phyloP scores from a whole-genome alignment of 2,888 invertebrate genomes.

The Dione vanillae region DNA sequence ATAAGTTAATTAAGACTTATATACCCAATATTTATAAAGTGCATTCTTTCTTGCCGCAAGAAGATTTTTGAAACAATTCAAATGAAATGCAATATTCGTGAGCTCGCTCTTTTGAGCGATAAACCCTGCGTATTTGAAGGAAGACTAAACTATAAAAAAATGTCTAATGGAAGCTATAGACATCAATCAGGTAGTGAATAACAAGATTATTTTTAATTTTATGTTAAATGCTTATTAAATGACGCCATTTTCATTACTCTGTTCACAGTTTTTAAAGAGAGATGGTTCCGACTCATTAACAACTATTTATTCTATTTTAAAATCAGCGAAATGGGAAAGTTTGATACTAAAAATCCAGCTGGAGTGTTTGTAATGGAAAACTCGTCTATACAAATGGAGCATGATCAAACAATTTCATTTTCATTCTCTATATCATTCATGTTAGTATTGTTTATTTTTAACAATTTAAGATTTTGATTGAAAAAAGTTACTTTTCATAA shows the following conservation, averaged over 20 bases:
- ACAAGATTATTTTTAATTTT: not conserved
- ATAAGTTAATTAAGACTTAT: not conserved
- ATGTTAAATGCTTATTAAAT: not conserved
- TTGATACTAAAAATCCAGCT: slow-evolving; percentile 86
- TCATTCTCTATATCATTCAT: slow-evolving; percentile 90
- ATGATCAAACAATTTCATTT: slow-evolving; percentile 87
- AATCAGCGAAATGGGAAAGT: slow-evolving; percentile 86
- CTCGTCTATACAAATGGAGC: slow-evolving; percentile 87
- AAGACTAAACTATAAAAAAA: slow-evolving; percentile 88
- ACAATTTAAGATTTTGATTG: not conserved
- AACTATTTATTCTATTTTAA: slow-evolving; percentile 92
- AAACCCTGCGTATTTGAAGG: slow-evolving; percentile 87
- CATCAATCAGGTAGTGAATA: slow-evolving; percentile 70
- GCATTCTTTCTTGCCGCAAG: not conserved
- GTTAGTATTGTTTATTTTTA: slow-evolving; percentile 61
- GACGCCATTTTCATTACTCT: not conserved
- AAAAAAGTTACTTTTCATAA: slow-evolving; percentile 5
- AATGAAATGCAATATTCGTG: slow-evolving; percentile 90
- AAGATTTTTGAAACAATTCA: slow-evolving; percentile 7
- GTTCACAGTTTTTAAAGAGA: slow-evolving; percentile 88
- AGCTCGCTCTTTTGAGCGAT: slow-evolving; percentile 86
- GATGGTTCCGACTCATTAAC: slow-evolving; percentile 90
- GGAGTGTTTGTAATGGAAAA: slow-evolving; percentile 91
- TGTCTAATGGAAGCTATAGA: slow-evolving; percentile 82
- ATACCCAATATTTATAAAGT: not conserved